Conservation (phyloP, 1,140 invertebrate species). For the Megalonaias nervosa region DNA sequence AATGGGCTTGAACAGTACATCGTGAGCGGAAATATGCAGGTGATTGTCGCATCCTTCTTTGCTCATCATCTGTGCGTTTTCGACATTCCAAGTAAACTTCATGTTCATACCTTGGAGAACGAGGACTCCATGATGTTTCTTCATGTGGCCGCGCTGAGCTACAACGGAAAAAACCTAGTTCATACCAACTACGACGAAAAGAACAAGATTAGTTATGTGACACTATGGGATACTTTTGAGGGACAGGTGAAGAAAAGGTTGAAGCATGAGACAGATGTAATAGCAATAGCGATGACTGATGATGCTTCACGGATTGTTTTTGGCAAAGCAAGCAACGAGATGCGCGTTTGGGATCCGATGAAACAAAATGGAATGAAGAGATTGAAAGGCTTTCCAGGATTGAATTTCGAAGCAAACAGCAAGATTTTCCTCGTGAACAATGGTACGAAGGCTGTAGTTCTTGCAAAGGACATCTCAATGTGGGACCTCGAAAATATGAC, state of each 20-base stretch:
- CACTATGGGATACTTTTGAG: slow-evolving; percentile 64
- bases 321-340: slow-evolving; percentile 59
- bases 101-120: slow-evolving; percentile 62
- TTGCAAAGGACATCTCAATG: slow-evolving; percentile 67
- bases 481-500: slow-evolving; percentile 74
- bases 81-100: slow-evolving; percentile 54
- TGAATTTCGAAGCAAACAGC: slow-evolving; percentile 54
- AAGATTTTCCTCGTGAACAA: slow-evolving; percentile 63
- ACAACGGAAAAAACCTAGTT: slow-evolving; percentile 63
- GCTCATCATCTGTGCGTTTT: slow-evolving; percentile 69
- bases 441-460: slow-evolving; percentile 60
- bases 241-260: slow-evolving; percentile 63
- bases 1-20: slow-evolving; percentile 67
- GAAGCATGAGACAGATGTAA: slow-evolving; percentile 66
- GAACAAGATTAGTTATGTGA: slow-evolving; percentile 68
- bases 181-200: slow-evolving; percentile 68
- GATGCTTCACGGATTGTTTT: slow-evolving; percentile 63
- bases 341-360: slow-evolving; percentile 68
- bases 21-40: slow-evolving; percentile 62
- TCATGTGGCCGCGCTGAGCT: slow-evolving; percentile 62
- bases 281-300: slow-evolving; percentile 63
- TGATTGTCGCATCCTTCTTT: slow-evolving; percentile 68
- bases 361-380: slow-evolving; percentile 39
- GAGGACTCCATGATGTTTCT: slow-evolving; percentile 65
- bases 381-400: slow-evolving; percentile 54